These are phyloP conservation scores for Heliocidaris tuberculata DNA, from an alignment of 35 echinoderm and acorn worm species.

Conservation along the genomic window DNA sequence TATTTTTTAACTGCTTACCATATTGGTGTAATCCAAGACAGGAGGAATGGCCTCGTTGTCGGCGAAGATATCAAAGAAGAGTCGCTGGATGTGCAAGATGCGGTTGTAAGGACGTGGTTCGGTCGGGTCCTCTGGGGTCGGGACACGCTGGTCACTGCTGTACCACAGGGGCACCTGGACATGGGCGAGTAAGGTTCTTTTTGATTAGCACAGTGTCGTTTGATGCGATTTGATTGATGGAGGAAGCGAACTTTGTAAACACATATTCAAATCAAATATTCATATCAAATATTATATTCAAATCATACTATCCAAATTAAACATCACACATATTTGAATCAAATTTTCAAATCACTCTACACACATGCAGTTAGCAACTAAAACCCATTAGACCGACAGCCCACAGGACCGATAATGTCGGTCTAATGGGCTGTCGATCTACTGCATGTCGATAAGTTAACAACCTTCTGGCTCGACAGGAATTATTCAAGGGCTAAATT, in stretches of 20 bases:
- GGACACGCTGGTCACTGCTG: constrained; percentile 34
- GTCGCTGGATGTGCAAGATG: constrained; percentile 58
- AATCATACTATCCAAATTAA: too few species aligned
- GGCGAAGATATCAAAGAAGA: constrained; percentile 92
- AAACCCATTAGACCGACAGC: too few species aligned
- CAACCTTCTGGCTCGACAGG: too few species aligned
- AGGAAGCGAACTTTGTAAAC: not conserved
- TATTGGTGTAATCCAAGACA: constrained; percentile 79
- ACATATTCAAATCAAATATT: not conserved
- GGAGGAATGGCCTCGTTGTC: constrained; percentile 64
- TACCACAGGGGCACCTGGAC: constrained; percentile 87
- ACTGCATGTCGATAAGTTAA: too few species aligned
- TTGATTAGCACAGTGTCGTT: not conserved
- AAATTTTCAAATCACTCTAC: too few species aligned
- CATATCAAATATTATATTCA: too few species aligned
- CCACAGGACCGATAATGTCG: too few species aligned
- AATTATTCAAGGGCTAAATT: too few species aligned
- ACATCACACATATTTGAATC: too few species aligned
- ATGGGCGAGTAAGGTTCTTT: not conserved
- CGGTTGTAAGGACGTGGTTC: constrained; percentile 77
- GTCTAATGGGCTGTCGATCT: too few species aligned
- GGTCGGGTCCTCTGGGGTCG: constrained; percentile 59
- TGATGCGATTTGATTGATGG: not conserved
- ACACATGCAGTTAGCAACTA: too few species aligned
- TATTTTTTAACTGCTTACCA: constrained; percentile 57